Evolutionary conservation across 1,140 invertebrate genomes (phyloP).

Genomic region (Leucophenga varia): DNA sequence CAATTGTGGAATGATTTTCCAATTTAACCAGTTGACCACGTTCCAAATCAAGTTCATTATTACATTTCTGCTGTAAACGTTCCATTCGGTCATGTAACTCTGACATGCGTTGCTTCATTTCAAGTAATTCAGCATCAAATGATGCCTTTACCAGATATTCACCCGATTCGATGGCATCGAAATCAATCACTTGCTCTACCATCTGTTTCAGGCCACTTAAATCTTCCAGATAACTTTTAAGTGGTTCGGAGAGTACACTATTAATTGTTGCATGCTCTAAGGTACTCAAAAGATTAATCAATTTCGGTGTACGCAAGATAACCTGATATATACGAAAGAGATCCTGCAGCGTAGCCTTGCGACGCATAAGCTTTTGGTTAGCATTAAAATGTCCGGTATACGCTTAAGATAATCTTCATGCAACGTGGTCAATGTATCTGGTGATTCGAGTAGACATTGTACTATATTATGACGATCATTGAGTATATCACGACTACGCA

Average conservation of each 20-base stretch:
- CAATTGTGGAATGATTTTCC: constrained; percentile 77
- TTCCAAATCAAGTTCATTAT: constrained; percentile 73
- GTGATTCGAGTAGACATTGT: constrained; percentile 70
- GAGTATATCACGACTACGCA: constrained; percentile 75
- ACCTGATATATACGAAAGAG: constrained; percentile 76
- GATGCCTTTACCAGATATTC: constrained; percentile 87
- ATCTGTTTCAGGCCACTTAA: constrained; percentile 84
- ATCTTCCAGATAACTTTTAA: constrained; percentile 68
- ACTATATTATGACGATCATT: constrained; percentile 91
- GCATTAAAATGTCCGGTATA: constrained; percentile 81
- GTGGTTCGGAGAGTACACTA: constrained; percentile 66
- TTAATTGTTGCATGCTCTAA: constrained; percentile 61
- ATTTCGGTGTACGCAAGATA: constrained; percentile 40
- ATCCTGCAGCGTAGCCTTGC: constrained; percentile 84
- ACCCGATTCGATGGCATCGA: constrained; percentile 65
- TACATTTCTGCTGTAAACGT: constrained; percentile 66
- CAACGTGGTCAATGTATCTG: constrained; percentile 70
- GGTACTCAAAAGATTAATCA: constrained; percentile 53
- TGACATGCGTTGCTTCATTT: too few relatives aligned
- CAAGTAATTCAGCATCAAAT: constrained; percentile 83
- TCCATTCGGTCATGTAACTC: constrained; percentile 73
- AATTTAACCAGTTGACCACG: constrained; percentile 78
- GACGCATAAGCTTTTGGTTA: constrained; percentile 80
- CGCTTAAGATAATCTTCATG: constrained; percentile 77
- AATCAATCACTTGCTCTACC: constrained; percentile 87